Conservation (phyloP, 2,888 invertebrate genomes). For the Euplagia quadripunctaria region DNA sequence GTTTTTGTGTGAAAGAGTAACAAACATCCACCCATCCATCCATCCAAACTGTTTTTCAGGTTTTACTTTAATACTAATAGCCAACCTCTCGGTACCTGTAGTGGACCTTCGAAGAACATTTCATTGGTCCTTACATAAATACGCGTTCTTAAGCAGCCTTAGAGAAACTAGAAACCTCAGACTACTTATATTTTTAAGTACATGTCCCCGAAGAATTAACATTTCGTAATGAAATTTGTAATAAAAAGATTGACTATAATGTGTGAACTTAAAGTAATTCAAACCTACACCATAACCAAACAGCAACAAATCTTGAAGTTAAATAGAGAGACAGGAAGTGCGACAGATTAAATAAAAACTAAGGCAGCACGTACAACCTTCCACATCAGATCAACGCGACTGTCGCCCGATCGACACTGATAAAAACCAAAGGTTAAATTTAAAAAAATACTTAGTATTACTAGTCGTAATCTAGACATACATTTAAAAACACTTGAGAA, state of each 20-base stretch:
- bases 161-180: not conserved
- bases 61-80: no score
- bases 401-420: conserved; percentile 45
- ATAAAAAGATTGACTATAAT: not conserved
- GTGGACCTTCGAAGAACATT: not conserved
- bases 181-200: not conserved
- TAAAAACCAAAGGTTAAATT: conserved; percentile 30
- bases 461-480: conserved; percentile 19
- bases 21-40: no score
- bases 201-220: not conserved
- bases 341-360: conserved; percentile 55
- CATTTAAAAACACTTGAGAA: conserved; percentile 16
- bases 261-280: not conserved
- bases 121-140: no score
- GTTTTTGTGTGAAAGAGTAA: no score
- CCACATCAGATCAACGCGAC: conserved; percentile 51
- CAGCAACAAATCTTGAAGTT: conserved; percentile 36
- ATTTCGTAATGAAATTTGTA: not conserved
- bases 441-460: conserved; percentile 33
- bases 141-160: not conserved
- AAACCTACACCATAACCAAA: conserved; percentile 15
- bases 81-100: not conserved
- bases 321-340: conserved; percentile 62
- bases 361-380: conserved; percentile 46
- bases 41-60: no score